Evolutionary conservation across 2,888 invertebrate genomes (phyloP).

Genomic region (Trachelus tabidus): DNA sequence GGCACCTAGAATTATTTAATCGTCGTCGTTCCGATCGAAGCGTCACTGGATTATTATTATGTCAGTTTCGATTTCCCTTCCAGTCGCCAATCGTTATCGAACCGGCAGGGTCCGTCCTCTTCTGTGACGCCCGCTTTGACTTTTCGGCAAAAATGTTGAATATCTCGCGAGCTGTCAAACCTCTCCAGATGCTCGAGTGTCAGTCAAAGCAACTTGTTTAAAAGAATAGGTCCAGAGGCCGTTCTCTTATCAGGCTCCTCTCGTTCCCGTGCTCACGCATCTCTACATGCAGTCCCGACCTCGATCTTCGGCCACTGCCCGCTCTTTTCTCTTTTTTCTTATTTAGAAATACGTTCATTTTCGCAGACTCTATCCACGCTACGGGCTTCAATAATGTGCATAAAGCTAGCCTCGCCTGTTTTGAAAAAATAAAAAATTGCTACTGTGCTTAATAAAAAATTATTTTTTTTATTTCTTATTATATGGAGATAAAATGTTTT

Average conservation of each 20-base stretch:
- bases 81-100: too few species aligned
- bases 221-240: slow-evolving; percentile 51
- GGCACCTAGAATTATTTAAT: slow-evolving; percentile 1
- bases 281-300: too few species aligned
- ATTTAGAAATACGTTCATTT: slow-evolving; percentile 13
- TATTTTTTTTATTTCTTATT: too few species aligned
- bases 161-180: slow-evolving; percentile 26
- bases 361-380: background rate
- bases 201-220: slow-evolving; percentile 51
- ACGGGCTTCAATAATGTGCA: background rate
- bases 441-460: too few species aligned
- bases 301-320: background rate
- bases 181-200: slow-evolving; percentile 13
- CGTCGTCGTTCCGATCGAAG: too few species aligned
- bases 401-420: too few species aligned
- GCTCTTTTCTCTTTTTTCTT: background rate
- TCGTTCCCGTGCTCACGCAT: background rate
- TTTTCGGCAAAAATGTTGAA: background rate
- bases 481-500: too few species aligned
- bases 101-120: too few species aligned
- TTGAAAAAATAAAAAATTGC: too few species aligned
- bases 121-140: too few species aligned
- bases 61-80: too few species aligned
- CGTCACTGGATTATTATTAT: too few species aligned
- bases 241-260: slow-evolving; percentile 7